These are phyloP conservation scores for Strigops habroptila DNA, from an alignment of 2,113 vertebrate genomes.

Conservation along the genomic window DNA sequence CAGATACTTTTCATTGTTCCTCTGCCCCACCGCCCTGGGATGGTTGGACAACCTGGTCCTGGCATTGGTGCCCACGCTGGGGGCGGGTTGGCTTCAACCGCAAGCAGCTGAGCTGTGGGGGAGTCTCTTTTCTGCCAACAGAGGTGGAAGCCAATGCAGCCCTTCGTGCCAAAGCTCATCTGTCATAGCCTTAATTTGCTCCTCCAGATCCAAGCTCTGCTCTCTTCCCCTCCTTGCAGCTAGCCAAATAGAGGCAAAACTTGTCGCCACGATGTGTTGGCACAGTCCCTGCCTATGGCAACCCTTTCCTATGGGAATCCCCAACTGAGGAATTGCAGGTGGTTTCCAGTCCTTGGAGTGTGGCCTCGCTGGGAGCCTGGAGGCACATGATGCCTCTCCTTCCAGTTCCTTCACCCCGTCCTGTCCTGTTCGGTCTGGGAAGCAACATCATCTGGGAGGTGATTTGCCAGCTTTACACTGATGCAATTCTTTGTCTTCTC, in stretches of 20 bases:
- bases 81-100: neutral
- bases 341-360: neutral
- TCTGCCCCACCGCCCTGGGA: fast-evolving
- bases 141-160: neutral
- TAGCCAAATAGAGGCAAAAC: neutral
- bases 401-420: neutral
- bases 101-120: neutral
- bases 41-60: neutral
- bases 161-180: neutral
- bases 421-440: neutral
- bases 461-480: neutral
- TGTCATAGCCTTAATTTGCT: neutral
- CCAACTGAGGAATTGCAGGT: neutral
- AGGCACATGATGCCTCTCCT: neutral
- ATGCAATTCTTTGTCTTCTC: neutral
- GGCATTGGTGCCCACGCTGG: neutral
- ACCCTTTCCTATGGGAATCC: neutral
- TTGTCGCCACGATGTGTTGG: fast-evolving
- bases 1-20: neutral
- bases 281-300: neutral
- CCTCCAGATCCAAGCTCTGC: neutral
- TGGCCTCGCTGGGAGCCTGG: neutral
- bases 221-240: neutral
- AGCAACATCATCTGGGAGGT: fast-evolving
- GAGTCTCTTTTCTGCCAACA: neutral